Conservation (phyloP, 1,140 invertebrate genomes). For the Ceratina australensis region DNA sequence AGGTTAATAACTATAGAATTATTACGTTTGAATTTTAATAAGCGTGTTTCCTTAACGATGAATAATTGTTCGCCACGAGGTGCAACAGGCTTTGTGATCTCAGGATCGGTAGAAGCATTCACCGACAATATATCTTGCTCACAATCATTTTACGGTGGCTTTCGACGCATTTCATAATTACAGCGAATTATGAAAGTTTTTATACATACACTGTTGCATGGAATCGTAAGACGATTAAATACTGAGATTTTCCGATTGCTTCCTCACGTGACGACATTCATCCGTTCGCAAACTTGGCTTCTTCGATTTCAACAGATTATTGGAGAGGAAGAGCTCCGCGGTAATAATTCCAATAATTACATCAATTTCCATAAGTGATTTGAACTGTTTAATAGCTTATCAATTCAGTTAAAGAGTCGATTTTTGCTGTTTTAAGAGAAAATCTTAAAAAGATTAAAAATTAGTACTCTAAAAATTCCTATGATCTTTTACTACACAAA, state of each 20-base stretch:
- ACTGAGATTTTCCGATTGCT: constrained; percentile 42
- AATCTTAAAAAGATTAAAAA: too few species aligned
- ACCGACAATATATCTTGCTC: not conserved
- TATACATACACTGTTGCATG: not conserved
- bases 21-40: too few species aligned
- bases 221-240: constrained; percentile 30
- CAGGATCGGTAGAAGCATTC: constrained; percentile 12
- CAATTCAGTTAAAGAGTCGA: too few species aligned
- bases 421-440: too few species aligned
- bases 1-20: too few species aligned
- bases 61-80: not conserved
- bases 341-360: constrained; percentile 4
- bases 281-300: constrained; percentile 1
- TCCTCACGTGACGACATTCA: constrained; percentile 35
- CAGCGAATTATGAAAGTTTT: constrained; percentile 43
- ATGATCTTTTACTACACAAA: too few species aligned
- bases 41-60: too few species aligned
- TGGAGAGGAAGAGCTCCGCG: not conserved
- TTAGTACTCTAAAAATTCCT: too few species aligned
- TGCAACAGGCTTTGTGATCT: constrained; percentile 4
- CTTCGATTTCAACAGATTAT: constrained; percentile 31
- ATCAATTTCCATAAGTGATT: constrained; percentile 11
- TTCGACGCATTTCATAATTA: constrained; percentile 17
- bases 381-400: not conserved
- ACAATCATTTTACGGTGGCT: constrained; percentile 29